Percentiles rank a stretch among this genome's conserved stretches.
phyloP scores from a whole-genome alignment of 2,797 vertebrate genomes.

The Enteromius treurensis region DNA sequence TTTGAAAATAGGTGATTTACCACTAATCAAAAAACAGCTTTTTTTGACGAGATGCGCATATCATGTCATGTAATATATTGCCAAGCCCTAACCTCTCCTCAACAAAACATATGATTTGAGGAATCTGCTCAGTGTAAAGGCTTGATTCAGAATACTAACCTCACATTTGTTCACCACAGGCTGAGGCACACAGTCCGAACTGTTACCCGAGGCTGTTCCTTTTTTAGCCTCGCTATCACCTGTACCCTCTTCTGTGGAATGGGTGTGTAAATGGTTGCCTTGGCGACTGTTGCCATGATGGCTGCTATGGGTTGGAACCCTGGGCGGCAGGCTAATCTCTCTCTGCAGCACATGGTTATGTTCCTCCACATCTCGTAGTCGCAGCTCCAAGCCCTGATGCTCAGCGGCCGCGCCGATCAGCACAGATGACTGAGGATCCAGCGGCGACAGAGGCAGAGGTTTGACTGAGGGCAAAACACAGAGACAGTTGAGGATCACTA shows the following conservation, averaged over 20 bases:
- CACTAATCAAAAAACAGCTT: too few species aligned
- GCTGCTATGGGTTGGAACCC: slow-evolving; percentile 61
- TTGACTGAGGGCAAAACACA: slow-evolving; percentile 83
- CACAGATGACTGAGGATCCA: slow-evolving; percentile 86
- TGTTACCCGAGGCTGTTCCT: slow-evolving; percentile 81
- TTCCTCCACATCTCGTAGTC: slow-evolving; percentile 91
- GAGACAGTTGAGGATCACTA: neutral
- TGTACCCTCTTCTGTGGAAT: slow-evolving; percentile 90
- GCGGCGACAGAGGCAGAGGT: slow-evolving; percentile 87
- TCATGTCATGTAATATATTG: too few species aligned
- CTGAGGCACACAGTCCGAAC: slow-evolving; percentile 92
- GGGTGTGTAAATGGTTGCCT: slow-evolving; percentile 86
- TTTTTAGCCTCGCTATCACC: slow-evolving; percentile 90
- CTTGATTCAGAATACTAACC: slow-evolving; percentile 73
- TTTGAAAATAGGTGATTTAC: too few species aligned
- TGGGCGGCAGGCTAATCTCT: slow-evolving; percentile 87
- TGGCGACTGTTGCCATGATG: slow-evolving; percentile 50
- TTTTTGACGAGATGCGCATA: too few species aligned
- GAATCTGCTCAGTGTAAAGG: neutral
- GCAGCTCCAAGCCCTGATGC: slow-evolving; percentile 87
- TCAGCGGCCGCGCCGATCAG: slow-evolving; percentile 79
- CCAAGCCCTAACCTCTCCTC: neutral
- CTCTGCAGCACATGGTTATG: slow-evolving; percentile 89
- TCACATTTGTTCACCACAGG: slow-evolving; percentile 96
- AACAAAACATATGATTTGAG: neutral